Evolutionary conservation across 92 coral and sea anemone species (phyloP), one percentile per base, ranked within the genome.

Genomic region (Porites lobata): DNA sequence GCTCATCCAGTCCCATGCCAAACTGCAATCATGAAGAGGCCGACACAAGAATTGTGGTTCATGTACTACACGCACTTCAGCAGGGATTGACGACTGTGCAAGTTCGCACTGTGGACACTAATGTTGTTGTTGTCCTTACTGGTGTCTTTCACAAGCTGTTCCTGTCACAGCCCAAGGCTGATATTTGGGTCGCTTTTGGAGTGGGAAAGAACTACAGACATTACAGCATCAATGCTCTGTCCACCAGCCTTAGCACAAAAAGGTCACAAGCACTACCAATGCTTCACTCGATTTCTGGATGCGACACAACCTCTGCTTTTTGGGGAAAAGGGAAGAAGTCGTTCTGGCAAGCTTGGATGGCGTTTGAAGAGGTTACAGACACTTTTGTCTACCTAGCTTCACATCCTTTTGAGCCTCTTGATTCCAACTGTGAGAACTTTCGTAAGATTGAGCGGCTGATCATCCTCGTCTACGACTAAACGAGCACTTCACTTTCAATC

Each of bases 21-120:
- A 75, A 19, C 2, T 77, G 89, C 82, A 88, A 72, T 50, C 92
- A 88, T 50, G 92, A 88, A 50, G 92, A 88, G 76, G 92, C 83
- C 21, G 92, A 88, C 68, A 88, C 88, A 7, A 76, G 88, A 67
- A 56, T 88, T 53, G 64, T 85, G 15, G 80, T 77, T 9, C 87
- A 68, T 68, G 20, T 80, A 21, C 11, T 32, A 13, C 72, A 21
- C 67, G 78, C 81, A 22, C 53, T 69, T 54, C 29, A 66, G 51
- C 20, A 26, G 29, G 53, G 82, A n/a, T 21, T 56, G 24, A 82
- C 61, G 62, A 24, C 72, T 66, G 56, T 66, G 13, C 54, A 74
- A 9, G 65, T 74, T 56, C 77, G 90, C 74, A 78, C 85, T 9
- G 90, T 74, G 0, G 90, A 90, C 17, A 75, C 74, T 32, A 78